Base-by-base conservation (phyloP, 2,888 invertebrate species). In the Lasius fuliginosus region DNA sequence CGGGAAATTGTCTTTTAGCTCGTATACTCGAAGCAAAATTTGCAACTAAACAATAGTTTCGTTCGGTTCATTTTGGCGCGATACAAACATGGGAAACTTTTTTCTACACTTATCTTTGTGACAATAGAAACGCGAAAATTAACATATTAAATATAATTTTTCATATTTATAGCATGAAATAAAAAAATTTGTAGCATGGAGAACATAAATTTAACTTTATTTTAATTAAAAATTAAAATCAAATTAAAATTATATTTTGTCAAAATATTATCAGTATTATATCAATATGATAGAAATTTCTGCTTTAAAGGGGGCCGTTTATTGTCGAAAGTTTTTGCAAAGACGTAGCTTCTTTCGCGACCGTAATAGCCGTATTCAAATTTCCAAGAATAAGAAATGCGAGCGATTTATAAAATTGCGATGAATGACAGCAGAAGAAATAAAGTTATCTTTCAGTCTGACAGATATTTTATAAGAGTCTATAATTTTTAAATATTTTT, bases 401-500 rank as follows among this genome's bases (percentile, higher is more conserved):
- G 15, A 71, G 53, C 27, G 40, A 27, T 76, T 27, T 56, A 11
- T 56, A 18, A 27, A 40, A 40, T 68, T 30, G 8, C 18, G 4
- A 23, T 6, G 5, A 36, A 56, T 53, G 27, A 23, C n/a, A 23
- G 23, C 23, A 6, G 42, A 30, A 65, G 18, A n/a, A 58, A 42
- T 15, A 18, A 60, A 46, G 5, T 58, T 58, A 33, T 79, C 36
- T 36, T 49, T 27, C 36, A 23, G 15, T 33, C 2, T 12, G 30
- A 9, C 74, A 73, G 33, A 60, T 53, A 53, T 79, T 73, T 60
- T 69, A 77, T 56, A n/a, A n/a, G 18, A 18, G 46, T 15, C 23
- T 64, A 49, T 58, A 33, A 23, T 60, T 79, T 79, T 60, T 33
- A 46, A 74, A 73, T 60, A 74, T 81, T 75, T 81, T 75, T 60